Conservation (phyloP, 1,140 invertebrate genomes). For the Drosophila sp. region DNA sequence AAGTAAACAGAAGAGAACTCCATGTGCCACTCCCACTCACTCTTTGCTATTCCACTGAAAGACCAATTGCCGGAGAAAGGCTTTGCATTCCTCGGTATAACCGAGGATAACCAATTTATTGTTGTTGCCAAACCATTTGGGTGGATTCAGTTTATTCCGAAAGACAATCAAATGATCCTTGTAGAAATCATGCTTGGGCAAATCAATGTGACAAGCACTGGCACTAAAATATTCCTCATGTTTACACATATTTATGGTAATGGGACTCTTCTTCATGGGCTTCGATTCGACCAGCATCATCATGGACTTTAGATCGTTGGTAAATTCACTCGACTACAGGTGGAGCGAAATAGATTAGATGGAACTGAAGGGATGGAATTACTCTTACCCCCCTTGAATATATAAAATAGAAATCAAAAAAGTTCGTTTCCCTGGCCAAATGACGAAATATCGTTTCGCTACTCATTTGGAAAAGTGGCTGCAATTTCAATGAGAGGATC, state of each 20-base stretch:
- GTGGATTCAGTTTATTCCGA: slow-evolving; percentile 55
- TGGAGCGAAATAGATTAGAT: background rate
- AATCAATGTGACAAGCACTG: background rate
- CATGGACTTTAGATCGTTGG: slow-evolving; percentile 59
- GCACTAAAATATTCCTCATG: background rate
- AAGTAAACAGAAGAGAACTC: no score
- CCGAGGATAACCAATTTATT: slow-evolving; percentile 62
- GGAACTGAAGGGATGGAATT: background rate
- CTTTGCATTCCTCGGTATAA: slow-evolving; percentile 42
- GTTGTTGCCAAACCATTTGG: slow-evolving; percentile 53
- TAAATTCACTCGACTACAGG: slow-evolving; percentile 30
- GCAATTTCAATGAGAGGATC: slow-evolving; percentile 62
- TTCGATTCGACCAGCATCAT: slow-evolving; percentile 72
- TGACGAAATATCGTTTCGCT: slow-evolving; percentile 52
- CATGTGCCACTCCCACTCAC: slow-evolving; percentile 36
- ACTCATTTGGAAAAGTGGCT: slow-evolving; percentile 58
- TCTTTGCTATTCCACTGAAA: slow-evolving; percentile 67
- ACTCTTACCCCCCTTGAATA: slow-evolving; percentile 22
- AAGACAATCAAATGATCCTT: slow-evolving; percentile 48
- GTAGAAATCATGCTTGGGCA: slow-evolving; percentile 25
- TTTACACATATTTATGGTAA: background rate
- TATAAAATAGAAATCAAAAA: slow-evolving; percentile 56
- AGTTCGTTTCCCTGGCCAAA: slow-evolving; percentile 58
- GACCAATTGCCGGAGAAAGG: slow-evolving; percentile 58
- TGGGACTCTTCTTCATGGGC: slow-evolving; percentile 29